Evolutionary conservation across 2,888 invertebrate genomes (phyloP), one percentile per base, ranked within the genome.

Genomic region (Fabriciana adippe): DNA sequence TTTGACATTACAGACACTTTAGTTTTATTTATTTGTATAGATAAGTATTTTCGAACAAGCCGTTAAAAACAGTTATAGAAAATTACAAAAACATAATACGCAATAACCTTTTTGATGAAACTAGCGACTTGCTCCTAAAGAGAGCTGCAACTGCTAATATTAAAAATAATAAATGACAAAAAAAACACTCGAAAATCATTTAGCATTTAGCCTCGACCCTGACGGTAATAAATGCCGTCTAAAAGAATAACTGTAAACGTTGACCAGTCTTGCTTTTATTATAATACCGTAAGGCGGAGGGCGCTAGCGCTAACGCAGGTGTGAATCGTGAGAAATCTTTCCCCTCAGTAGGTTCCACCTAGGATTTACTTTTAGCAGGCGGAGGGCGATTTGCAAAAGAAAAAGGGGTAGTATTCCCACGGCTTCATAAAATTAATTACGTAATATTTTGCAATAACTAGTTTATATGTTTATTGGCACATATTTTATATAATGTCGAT

Each of bases 251-350:
- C 66, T 57, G 68, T 60, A 65, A 66, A 66, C 61, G 56, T 48
- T 68, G 71, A 73, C 72, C 73, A 72, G 69, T 63, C 48, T 63
- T 55, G 21, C 55, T 54, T 66, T 57, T 31, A 68, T 67, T 63
- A 54, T 26, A 35, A 45, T 60, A 47, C 47, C 35, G 66, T 68
- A 70, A 69, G 74, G 75, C 76, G 76, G 76, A 77, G 77, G 76
- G 76, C 73, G 70, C 69, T 51, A 41, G 45, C 61, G 65, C 16
- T 15, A 50, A 53, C 71, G 76, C 79, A 80, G 79, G 78, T 78
- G 80, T 75, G 75, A 72, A 64, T 72, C 78, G 79, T 79, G 78
- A 76, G 79, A 80, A 80, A 74, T 73, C 75, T 76, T 72, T 78
- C 78, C 79, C 78, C 78, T 75, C 72, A 73, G n/a, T 41, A 41